These are phyloP conservation scores for Dromius quadrimaculatus DNA, from an alignment of 2,888 invertebrate genomes.

Conservation along the genomic window DNA sequence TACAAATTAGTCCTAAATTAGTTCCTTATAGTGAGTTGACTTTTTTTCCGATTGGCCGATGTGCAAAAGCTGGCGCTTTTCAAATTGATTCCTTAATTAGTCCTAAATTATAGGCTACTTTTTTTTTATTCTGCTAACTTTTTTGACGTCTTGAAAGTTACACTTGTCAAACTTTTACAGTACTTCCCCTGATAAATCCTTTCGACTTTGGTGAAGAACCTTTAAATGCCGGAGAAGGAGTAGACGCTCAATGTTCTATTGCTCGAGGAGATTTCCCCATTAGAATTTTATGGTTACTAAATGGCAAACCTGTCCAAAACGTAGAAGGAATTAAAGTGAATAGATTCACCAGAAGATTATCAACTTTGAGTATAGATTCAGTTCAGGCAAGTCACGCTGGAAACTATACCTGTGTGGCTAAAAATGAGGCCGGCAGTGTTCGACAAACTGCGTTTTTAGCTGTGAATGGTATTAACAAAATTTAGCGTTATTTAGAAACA, in stretches of 20 bases:
- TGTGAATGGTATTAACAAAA: constrained; percentile 72
- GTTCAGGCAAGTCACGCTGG: constrained; percentile 74
- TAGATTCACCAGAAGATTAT: constrained; percentile 70
- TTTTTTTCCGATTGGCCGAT: no score
- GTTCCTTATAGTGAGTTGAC: no score
- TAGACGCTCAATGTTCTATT: constrained; percentile 76
- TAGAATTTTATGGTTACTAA: constrained; percentile 78
- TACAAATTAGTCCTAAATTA: no score
- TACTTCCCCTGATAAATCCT: constrained; percentile 63
- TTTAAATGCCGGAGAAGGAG: constrained; percentile 74
- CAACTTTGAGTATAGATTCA: constrained; percentile 67
- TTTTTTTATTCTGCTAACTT: no score
- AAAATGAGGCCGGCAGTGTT: constrained; percentile 70
- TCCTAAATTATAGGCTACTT: no score
- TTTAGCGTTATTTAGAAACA: no score
- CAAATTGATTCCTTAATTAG: constrained; percentile 42
- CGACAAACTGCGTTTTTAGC: constrained; percentile 68
- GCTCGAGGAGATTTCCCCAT: constrained; percentile 80
- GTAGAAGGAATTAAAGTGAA: constrained; percentile 63
- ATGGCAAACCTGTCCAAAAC: constrained; percentile 73
- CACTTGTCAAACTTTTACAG: constrained; percentile 55
- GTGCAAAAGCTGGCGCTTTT: no score
- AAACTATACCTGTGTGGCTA: constrained; percentile 76
- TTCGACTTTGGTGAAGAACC: constrained; percentile 59
- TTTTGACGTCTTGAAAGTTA: constrained; percentile 69